Base-by-base conservation (phyloP, 2,113 vertebrate genomes). In the Redunca redunca region DNA sequence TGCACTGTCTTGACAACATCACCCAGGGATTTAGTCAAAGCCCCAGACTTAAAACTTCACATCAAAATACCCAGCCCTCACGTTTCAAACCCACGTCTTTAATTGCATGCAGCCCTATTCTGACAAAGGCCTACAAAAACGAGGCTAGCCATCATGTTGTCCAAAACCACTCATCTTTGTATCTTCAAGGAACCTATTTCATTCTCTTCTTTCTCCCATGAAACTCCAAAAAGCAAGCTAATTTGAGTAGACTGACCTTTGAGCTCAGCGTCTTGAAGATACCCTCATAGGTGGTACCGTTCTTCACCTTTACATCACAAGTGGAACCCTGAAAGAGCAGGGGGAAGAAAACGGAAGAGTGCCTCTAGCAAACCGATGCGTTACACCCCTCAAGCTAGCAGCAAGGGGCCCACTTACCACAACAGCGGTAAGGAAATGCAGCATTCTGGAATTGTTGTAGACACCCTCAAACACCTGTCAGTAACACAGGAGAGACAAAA, bases 181-280 rank as follows among this genome's bases (percentile, higher is more conserved):
- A 36, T 46, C 26, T 58, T 80, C 15, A 48, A 43, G 36, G 3
- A 90, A 30, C n/a, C 53, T 58, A 40, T 21, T 46, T 85, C 58
- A 52, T 36, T 88, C 46, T 95, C 74, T 36, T 46, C 50, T 40
- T 93, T 53, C 17, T 90, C 16, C 17, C 25, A 58, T 2, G 3
- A 2, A 80, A 74, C 16, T 53, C 57, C 43, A 64, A 88, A 95
- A 89, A 15, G 2, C 13, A 26, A 96, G 26, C 7, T 19, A 36
- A 84, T 78, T 82, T 50, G n/a, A 90, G 60, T 16, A 30, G 30
- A 90, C 97, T 99, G 98, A 99, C 99, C 99, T 99, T 99, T 90
- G 99, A 99, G 97, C 99, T 99, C 91, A 99, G 98, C 1, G 99
- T 99, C 98, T 99, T 99, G 96, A 99, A 99, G 92, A 99, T 99